Evolutionary conservation across 2,113 vertebrate species (phyloP).

Genomic region (Seriola quinqueradiata): DNA sequence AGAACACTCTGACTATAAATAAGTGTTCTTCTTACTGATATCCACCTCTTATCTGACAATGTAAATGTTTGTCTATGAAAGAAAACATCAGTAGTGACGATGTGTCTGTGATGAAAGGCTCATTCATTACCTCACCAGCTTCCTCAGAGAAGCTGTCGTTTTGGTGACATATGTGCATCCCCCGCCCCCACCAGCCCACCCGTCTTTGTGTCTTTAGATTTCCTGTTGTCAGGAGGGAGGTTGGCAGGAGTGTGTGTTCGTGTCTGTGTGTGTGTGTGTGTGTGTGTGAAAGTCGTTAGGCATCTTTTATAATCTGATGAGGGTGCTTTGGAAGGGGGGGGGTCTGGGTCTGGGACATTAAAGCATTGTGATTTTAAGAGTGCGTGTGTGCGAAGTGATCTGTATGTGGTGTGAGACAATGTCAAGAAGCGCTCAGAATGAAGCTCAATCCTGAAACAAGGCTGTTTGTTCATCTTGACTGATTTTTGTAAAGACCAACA

Average conservation of each 20-base stretch:
- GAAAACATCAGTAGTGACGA: conserved; percentile 33
- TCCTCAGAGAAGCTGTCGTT: conserved; percentile 58
- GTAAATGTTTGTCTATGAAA: conserved; percentile 38
- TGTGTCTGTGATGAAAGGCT: conserved; percentile 52
- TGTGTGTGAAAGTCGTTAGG: conserved; percentile 64
- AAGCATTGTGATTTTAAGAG: conserved; percentile 20
- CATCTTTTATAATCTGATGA: conserved; percentile 61
- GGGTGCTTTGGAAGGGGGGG: not conserved
- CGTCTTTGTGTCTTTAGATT: conserved; percentile 73
- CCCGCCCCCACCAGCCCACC: conserved; percentile 17
- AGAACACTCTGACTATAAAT: not conserved
- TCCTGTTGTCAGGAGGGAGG: conserved; percentile 64
- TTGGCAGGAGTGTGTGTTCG: conserved; percentile 44
- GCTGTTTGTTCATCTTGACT: not conserved
- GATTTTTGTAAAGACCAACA: not conserved
- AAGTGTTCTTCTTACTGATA: not conserved
- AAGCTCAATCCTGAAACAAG: not conserved
- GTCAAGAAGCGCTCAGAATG: conserved; percentile 5
- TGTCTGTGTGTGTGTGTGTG: conserved; percentile 35
- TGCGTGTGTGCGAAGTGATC: conserved; percentile 17
- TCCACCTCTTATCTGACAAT: conserved; percentile 5
- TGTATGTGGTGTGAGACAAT: conserved; percentile 37
- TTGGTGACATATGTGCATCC: conserved; percentile 76
- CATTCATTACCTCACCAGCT: conserved; percentile 67
- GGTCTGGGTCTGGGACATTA: conserved; percentile 28